Evolutionary conservation across 2,797 vertebrate species (phyloP), one percentile per base, ranked within the genome.

Genomic region (Cossypha caffra): DNA sequence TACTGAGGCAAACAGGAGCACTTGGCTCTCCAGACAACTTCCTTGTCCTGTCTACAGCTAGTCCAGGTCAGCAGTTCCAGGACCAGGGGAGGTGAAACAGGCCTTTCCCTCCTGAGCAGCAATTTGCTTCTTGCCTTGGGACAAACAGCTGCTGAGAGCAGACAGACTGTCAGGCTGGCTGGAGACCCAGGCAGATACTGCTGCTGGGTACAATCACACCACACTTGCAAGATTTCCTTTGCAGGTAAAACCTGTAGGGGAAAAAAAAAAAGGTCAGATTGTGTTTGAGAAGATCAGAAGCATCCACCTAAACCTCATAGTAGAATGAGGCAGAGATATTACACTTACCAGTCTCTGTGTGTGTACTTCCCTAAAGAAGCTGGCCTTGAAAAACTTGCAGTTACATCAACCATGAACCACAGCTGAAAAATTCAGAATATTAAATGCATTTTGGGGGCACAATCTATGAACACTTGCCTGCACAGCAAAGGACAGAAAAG

Each of bases 381-480:
- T 63, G 38, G 31, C 38, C 59, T 52, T 54, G 38, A 54, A 63
- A 52, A 43, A 35, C 38, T 77, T 77, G 9, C 5, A 48, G 38
- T n/a, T 9, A 48, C 28, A 50, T 16, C n/a, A 26, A 33, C 13
- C 2, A 0, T 0, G 0, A 52, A 31, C 20, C 8, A 7, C 31
- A 26, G 24, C n/a, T 24, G 23, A 24, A 55, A 74, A 6, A 59
- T 17, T 28, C 20, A 24, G 37, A 73, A 43, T 11, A 59, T 5
- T 23, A 68, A 80, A 47, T 20, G n/a, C 52, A 28, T 21, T 33
- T 51, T 42, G 21, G 31, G 42, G 33, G 25, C 14, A 57, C 20
- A 3, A 26, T 35, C 43, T 17, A 0, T 0, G 1, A 48, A 42
- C 33, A 28, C 13, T n/a, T 47, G 55, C 55, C 55, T 31, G 29